These are phyloP conservation scores for Podiceps cristatus DNA, from an alignment of 2,113 vertebrate genomes.

Conservation along the genomic window DNA sequence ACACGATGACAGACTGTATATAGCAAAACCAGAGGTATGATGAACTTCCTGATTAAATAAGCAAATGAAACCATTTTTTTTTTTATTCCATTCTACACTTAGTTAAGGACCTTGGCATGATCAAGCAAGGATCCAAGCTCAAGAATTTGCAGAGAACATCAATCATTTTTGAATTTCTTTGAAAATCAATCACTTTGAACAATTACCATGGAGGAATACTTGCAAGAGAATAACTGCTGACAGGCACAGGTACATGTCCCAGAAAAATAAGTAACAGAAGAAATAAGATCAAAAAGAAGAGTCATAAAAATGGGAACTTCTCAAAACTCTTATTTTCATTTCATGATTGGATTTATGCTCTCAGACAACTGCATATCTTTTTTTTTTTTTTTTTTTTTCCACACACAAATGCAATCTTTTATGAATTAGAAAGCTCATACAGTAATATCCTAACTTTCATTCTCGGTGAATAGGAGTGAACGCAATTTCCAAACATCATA, in stretches of 20 bases:
- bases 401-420: background rate
- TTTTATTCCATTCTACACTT: background rate
- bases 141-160: background rate
- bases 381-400: background rate
- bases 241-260: background rate
- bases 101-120: background rate
- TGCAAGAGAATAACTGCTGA: background rate
- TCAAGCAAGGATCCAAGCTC: background rate
- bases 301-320: background rate
- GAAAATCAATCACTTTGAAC: background rate
- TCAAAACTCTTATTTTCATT: background rate
- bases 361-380: background rate
- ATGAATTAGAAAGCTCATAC: background rate
- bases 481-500: background rate
- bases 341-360: background rate
- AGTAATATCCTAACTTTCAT: background rate
- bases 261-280: background rate
- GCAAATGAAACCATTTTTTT: background rate
- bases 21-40: background rate
- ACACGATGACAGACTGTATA: background rate
- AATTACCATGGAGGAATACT: background rate
- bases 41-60: background rate
- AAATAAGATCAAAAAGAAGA: background rate
- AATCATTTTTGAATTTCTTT: background rate
- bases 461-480: background rate